These are phyloP conservation scores for Polydrusus pterygomalis DNA, from an alignment of 2,888 invertebrate genomes.

Conservation along the genomic window DNA sequence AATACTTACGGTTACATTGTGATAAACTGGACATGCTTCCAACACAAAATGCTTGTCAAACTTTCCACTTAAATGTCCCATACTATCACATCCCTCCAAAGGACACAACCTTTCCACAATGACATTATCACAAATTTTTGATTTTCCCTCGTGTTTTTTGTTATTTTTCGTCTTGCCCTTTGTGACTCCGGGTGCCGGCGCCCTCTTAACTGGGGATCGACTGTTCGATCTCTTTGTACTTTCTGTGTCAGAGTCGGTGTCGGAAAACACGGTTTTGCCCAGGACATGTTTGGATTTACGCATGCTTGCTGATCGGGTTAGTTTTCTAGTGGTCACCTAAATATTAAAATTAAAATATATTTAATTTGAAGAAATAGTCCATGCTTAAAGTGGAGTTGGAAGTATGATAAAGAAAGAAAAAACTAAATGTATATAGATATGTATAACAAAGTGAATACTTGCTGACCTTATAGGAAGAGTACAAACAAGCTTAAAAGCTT, in stretches of 20 bases:
- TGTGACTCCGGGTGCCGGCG: constrained; percentile 71
- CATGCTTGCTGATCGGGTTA: constrained; percentile 82
- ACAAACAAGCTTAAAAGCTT: too few relatives aligned
- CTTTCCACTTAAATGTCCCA: constrained; percentile 90
- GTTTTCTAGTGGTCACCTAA: constrained; percentile 75
- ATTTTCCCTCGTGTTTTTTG: constrained; percentile 67
- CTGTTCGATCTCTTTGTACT: constrained; percentile 74
- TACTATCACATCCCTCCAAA: constrained; percentile 90
- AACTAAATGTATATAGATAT: too few relatives aligned
- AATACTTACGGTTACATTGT: constrained; percentile 81
- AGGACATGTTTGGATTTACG: constrained; percentile 80
- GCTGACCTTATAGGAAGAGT: too few relatives aligned
- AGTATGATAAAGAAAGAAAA: too few relatives aligned
- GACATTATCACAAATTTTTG: constrained; percentile 64
- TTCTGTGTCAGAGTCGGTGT: constrained; percentile 82
- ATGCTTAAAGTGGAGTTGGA: too few relatives aligned
- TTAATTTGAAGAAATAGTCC: too few relatives aligned
- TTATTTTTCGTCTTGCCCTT: constrained; percentile 72
- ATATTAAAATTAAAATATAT: constrained; percentile 3
- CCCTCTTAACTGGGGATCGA: constrained; percentile 80
- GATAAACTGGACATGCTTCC: constrained; percentile 94
- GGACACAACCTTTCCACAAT: constrained; percentile 84
- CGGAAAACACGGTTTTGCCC: constrained; percentile 74
- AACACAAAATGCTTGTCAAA: constrained; percentile 89
- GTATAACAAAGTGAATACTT: too few relatives aligned